Evolutionary conservation across 1,140 invertebrate genomes (phyloP), one percentile per base, ranked within the genome.

Genomic region (Megathymus violae): DNA sequence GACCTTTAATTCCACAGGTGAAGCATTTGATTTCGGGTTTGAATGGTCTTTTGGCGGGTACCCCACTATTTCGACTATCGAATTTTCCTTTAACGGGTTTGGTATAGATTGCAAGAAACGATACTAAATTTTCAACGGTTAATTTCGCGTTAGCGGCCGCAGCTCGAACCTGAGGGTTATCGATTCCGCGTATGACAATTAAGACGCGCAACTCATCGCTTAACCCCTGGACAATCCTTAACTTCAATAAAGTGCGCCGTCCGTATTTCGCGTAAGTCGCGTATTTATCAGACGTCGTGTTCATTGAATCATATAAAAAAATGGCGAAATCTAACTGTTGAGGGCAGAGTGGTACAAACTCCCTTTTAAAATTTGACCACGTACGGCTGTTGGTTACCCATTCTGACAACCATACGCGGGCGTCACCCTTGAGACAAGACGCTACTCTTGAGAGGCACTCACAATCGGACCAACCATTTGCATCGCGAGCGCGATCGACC

Each of bases 391-490:
- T 61, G 0, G 67, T 62, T 2, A 62, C 43, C 71, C 68, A 67
- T 9, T 74, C 63, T 6, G 38, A 51, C 5, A 74, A 7, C 69
- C 63, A 74, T 0, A 34, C 31, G 10, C 46, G 61, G 16, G 63
- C 62, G 13, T 72, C 67, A 0, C 73, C 73, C 43, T 58, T 65
- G 7, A 69, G 22, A 48, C 69, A 69, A 15, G 27, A 6, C 1
- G 59, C 66, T 4, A 72, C 54, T 4, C 67, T 44, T 0, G 66
- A 69, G 7, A 72, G 38, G 19, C 73, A 69, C 15, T 72, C 67
- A 1, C 47, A 16, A 14, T 76, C 64, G 13, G 13, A 27, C 64
- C 69, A 75, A 5, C 11, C 7, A 16, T 67, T 71, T 1, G 17
- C 2, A 0, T 14, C 7, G 7, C 19, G 58, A n/a, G 65, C 62